Conservation (phyloP, 2,113 vertebrate genomes). For the Colius striatus region DNA sequence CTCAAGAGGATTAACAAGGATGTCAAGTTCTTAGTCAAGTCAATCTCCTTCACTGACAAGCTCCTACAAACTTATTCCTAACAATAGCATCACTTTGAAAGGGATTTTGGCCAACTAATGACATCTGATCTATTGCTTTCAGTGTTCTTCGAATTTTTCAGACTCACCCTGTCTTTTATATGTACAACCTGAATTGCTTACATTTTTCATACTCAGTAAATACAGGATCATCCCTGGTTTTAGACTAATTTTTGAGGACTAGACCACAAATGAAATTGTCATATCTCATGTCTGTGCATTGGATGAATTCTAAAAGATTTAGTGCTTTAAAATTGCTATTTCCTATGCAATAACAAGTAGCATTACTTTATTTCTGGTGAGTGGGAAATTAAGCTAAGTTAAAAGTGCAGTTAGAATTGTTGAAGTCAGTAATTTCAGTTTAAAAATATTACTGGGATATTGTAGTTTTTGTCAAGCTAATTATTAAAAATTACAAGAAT, state of each 20-base stretch:
- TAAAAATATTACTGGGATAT: neutral
- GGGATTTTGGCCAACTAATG: slow-evolving; percentile 1
- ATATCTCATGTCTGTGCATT: neutral
- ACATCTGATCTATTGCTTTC: slow-evolving; percentile 33
- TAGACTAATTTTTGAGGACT: neutral
- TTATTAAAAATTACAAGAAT: neutral
- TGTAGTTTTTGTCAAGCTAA: neutral
- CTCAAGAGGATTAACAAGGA: slow-evolving; percentile 12
- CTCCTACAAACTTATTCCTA: slow-evolving; percentile 50
- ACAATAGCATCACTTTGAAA: slow-evolving; percentile 26
- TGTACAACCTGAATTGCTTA: neutral
- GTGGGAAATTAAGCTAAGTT: neutral
- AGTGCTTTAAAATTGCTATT: slow-evolving; percentile 1
- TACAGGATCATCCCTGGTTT: neutral
- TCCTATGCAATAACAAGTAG: neutral
- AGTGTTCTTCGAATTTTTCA: neutral
- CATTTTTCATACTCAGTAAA: slow-evolving; percentile 8
- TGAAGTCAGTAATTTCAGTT: neutral
- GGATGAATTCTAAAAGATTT: neutral
- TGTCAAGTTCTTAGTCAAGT: slow-evolving; percentile 37
- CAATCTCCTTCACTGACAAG: slow-evolving; percentile 46
- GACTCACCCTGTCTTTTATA: neutral
- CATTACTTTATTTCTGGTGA: neutral
- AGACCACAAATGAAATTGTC: neutral
- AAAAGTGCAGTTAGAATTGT: neutral